Base-by-base conservation (phyloP, 2,113 vertebrate species). In the Corythaixoides concolor region DNA sequence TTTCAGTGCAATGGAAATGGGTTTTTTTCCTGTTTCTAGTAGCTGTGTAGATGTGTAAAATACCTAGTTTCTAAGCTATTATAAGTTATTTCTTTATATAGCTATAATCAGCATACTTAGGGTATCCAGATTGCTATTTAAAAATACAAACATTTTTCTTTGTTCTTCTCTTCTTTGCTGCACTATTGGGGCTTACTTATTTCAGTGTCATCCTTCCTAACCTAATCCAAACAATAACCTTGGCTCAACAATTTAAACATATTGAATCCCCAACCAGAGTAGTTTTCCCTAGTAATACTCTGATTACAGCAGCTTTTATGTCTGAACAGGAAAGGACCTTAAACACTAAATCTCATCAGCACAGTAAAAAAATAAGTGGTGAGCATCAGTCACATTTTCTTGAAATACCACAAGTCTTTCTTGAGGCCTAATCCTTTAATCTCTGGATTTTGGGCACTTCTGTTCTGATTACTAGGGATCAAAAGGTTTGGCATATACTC, bases 251-350 rank as follows among this genome's bases (percentile, higher is more conserved):
- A 94, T 88, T 96, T 96, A 89, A 97, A 92, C 91, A 93, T 97
- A 90, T 97, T 97, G 96, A 97, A 96, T 97, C 92, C 72, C 74
- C 79, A 70, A 69, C 76, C 87, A 95, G 90, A 96, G 96, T 94
- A 94, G 93, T 95, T 97, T 95, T 96, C 91, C 89, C 85, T 95
- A 95, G 89, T 96, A 96, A 98, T 97, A 97, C 96, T 96, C 94
- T 97, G 96, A 97, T 98, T 97, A 97, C 95, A 97, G 90, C 94
- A 96, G 97, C 97, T 97, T 97, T 98, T 95, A 96, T 97, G 95
- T 97, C 96, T 97, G 95, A 95, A 96, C 85, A 92, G 94, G 89
- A 96, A 97, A 96, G 95, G 96, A 95, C 97, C 93, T 97, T 97
- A 97, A 96, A 97, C 93, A 86, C 91, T 97, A 97, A 98, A 97